Evolutionary conservation across 2,888 invertebrate species (phyloP).

Genomic region (Galeruca laticollis): DNA sequence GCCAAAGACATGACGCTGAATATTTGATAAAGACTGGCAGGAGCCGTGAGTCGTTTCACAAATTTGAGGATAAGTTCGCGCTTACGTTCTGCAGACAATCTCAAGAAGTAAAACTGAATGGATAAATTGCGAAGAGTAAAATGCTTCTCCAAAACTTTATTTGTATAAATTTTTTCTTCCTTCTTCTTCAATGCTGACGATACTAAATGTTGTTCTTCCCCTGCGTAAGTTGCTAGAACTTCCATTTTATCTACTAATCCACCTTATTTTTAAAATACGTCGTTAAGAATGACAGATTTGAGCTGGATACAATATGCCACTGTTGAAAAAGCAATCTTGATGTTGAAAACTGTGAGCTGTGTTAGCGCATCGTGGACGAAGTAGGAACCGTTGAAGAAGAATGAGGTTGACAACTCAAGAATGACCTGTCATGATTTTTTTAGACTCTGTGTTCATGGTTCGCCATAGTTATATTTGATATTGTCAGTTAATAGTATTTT

Average conservation of each 20-base stretch:
- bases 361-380: too few species aligned
- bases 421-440: too few species aligned
- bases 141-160: slow-evolving; percentile 18
- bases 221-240: slow-evolving; percentile 21
- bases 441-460: too few species aligned
- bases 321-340: too few species aligned
- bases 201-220: slow-evolving; percentile 33
- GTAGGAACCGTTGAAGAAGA: too few species aligned
- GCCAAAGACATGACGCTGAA: slow-evolving; percentile 37
- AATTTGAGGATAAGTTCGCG: slow-evolving; percentile 27
- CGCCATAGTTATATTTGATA: too few species aligned
- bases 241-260: slow-evolving; percentile 35
- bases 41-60: slow-evolving; percentile 23
- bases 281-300: too few species aligned
- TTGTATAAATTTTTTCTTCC: slow-evolving; percentile 7
- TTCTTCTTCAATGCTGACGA: slow-evolving; percentile 33
- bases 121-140: slow-evolving; percentile 23
- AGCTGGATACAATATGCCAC: too few species aligned
- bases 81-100: slow-evolving; percentile 30
- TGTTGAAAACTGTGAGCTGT: too few species aligned
- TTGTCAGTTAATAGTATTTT: too few species aligned
- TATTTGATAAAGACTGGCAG: slow-evolving; percentile 28
- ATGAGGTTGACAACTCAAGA: too few species aligned
- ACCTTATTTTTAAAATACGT: too few species aligned
- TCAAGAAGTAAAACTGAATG: slow-evolving; percentile 37